Evolutionary conservation across 2,888 invertebrate genomes (phyloP).

Genomic region (Hedya salicella): DNA sequence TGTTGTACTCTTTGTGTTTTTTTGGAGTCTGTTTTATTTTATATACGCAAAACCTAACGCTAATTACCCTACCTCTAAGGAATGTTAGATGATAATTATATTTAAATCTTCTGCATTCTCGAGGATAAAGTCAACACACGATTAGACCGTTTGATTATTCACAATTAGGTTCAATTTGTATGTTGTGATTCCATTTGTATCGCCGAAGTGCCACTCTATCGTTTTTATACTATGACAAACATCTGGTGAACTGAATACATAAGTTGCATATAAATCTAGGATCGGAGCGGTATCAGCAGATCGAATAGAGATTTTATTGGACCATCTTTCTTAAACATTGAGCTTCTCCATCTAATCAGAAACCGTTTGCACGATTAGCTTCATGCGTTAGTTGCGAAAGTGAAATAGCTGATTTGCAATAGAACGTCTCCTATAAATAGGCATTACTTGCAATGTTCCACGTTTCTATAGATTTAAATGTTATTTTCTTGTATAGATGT

Average conservation of each 20-base stretch:
- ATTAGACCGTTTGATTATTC: too few relatives aligned
- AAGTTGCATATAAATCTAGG: neutral
- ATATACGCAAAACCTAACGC: too few relatives aligned
- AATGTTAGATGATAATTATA: too few relatives aligned
- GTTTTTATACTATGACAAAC: neutral
- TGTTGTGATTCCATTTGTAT: too few relatives aligned
- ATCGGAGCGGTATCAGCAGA: neutral
- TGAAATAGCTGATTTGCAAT: conserved; percentile 34
- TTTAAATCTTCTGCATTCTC: too few relatives aligned
- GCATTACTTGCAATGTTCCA: conserved; percentile 1
- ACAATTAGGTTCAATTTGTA: too few relatives aligned
- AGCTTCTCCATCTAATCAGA: conserved; percentile 58
- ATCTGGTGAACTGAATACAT: neutral
- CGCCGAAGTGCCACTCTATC: too few relatives aligned
- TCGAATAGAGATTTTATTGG: conserved; percentile 5
- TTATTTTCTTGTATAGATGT: neutral
- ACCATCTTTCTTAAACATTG: neutral
- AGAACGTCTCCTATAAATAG: conserved; percentile 6
- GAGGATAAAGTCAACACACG: too few relatives aligned
- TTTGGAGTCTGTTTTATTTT: too few relatives aligned
- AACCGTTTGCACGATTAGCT: conserved; percentile 70
- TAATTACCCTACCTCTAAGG: too few relatives aligned
- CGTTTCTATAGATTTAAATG: neutral
- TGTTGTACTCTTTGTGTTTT: too few relatives aligned
- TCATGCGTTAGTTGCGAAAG: conserved; percentile 71